These are phyloP conservation scores for Labroides dimidiatus DNA, from an alignment of 2,797 vertebrate species.

Conservation along the genomic window DNA sequence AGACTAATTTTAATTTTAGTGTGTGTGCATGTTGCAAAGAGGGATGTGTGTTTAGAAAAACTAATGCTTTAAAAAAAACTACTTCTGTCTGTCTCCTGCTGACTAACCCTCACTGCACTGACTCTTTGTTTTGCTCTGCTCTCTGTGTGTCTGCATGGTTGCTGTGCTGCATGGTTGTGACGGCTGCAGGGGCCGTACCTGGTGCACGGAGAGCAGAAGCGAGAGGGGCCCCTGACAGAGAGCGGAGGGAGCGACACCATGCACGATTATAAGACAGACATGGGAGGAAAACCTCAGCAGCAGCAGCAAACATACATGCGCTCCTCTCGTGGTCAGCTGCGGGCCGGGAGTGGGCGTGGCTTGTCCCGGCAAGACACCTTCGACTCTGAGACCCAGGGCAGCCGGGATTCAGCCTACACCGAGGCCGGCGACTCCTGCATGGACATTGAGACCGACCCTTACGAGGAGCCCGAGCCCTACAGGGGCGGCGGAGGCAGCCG, in stretches of 20 bases:
- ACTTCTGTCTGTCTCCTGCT: conserved; percentile 11
- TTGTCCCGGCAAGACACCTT: conserved; percentile 95
- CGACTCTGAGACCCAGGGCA: conserved; percentile 92
- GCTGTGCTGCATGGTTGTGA: conserved; percentile 75
- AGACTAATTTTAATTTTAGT: neutral
- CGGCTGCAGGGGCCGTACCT: conserved; percentile 91
- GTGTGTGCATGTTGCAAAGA: conserved; percentile 2
- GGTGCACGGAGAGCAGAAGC: conserved; percentile 90
- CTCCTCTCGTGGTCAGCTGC: conserved; percentile 81
- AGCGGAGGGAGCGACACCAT: conserved; percentile 79
- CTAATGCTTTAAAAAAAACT: neutral
- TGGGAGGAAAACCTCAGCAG: conserved; percentile 82
- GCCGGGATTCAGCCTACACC: conserved; percentile 94
- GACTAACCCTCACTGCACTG: conserved; percentile 62
- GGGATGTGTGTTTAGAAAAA: conserved; percentile 2
- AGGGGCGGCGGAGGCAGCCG: conserved; percentile 79
- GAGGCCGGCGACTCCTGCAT: conserved; percentile 93
- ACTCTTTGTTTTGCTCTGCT: conserved; percentile 67
- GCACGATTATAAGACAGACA: conserved; percentile 87
- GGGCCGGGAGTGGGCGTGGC: conserved; percentile 81
- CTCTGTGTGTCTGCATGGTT: conserved; percentile 82
- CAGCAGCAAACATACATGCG: conserved; percentile 80
- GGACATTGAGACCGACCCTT: conserved; percentile 96
- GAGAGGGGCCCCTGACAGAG: conserved; percentile 86
- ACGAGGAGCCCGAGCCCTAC: conserved; percentile 90